Evolutionary conservation across 2,888 invertebrate species (phyloP), one percentile per base, ranked within the genome.

Genomic region (Lycophotia porphyrea): DNA sequence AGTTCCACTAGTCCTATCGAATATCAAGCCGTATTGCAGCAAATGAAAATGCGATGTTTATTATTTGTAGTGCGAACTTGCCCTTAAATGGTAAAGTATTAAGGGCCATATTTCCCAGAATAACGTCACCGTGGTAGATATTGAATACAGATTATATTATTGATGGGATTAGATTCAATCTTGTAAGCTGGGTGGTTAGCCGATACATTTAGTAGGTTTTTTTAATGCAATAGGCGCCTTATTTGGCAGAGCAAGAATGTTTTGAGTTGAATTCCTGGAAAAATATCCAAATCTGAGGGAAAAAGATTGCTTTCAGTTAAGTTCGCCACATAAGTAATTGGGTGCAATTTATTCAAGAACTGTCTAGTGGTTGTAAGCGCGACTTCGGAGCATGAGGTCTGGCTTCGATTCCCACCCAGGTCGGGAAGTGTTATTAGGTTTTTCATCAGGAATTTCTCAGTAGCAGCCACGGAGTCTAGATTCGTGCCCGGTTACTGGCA

Each of bases 21-120:
- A 76, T 76, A 70, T 63, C 74, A 55, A 58, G 31, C 61, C 36
- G 63, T 76, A 64, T 63, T 76, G 61, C 52, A 71, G 71, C 70
- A 74, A 85, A 85, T 85, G 78, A 85, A 84, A 66, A 78, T 76
- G 58, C 76, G 72, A 74, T 58, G 81, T 81, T 85, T 85, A 86
- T 83, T 85, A 76, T 86, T 47, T 73, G 72, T 64, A 52, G 63
- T 52, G 55, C 78, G 27, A 81, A 81, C 74, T 64, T 75, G 69
- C 71, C 84, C 67, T 76, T 81, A 83, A 74, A 85, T 65, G 74
- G 85, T 58, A 77, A 81, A 58, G 76, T 78, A 84, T 84, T 80
- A 81, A 85, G 39, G 72, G 42, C 67, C 49, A 36, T 81, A 81
- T 75, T 81, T 76, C 81, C 66, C 49, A 42, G 55, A 55, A 71